phyloP scores from a whole-genome alignment of 2,888 invertebrate species.

The Labia minor region DNA sequence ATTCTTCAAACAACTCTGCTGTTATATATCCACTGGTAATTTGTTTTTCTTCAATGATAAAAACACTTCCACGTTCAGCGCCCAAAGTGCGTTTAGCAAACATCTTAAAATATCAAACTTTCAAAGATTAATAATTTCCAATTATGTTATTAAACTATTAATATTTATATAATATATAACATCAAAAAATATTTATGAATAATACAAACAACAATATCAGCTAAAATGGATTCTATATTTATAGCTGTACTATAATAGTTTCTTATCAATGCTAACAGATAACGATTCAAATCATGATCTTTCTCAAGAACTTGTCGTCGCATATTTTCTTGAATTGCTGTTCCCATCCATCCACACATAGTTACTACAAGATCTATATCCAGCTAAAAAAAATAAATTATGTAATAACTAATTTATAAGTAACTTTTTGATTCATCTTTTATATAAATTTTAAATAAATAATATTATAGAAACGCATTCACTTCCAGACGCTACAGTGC shows the following conservation, averaged over 20 bases:
- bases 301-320: slow-evolving; percentile 34
- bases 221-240: slow-evolving; percentile 13
- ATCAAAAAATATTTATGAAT: not conserved
- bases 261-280: slow-evolving; percentile 35
- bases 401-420: not conserved
- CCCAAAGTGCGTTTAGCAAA: slow-evolving; percentile 46
- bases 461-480: not conserved
- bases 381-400: slow-evolving; percentile 14
- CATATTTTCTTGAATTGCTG: slow-evolving; percentile 39
- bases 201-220: slow-evolving; percentile 25
- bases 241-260: slow-evolving; percentile 25
- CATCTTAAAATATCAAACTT: slow-evolving; percentile 35
- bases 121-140: not conserved
- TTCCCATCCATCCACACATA: slow-evolving; percentile 41
- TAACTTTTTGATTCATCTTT: not conserved
- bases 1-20: slow-evolving; percentile 51
- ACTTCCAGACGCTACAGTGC: not conserved
- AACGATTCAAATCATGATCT: slow-evolving; percentile 37
- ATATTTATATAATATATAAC: not conserved
- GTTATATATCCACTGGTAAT: slow-evolving; percentile 35
- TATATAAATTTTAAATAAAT: not conserved
- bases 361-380: slow-evolving; percentile 30
- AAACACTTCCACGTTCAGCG: slow-evolving; percentile 48
- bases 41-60: slow-evolving; percentile 41
- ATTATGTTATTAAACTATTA: not conserved